phyloP scores from a whole-genome alignment of 2,888 invertebrate genomes.

The Eupithecia tripunctaria region DNA sequence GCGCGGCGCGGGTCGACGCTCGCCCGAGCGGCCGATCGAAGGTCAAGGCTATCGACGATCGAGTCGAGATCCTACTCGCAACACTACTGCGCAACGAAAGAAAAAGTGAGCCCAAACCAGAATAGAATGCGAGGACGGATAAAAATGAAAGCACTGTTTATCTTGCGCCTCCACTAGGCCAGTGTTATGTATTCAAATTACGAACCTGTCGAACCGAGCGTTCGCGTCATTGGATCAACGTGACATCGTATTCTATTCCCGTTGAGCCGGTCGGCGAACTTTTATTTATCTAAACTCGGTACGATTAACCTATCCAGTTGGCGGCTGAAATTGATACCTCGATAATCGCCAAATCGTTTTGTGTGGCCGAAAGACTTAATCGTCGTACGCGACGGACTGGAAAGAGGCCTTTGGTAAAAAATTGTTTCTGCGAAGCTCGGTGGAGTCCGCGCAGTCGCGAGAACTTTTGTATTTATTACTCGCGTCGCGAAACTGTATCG shows the following conservation, averaged over 20 bases:
- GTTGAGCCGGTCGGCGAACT: slow-evolving; percentile 65
- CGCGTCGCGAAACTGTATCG: slow-evolving; percentile 61
- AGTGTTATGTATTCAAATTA: slow-evolving; percentile 46
- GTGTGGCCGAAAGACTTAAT: slow-evolving; percentile 56
- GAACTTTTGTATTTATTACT: slow-evolving; percentile 53
- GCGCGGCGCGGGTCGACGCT: slow-evolving; percentile 72
- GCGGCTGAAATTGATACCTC: slow-evolving; percentile 49
- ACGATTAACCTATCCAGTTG: slow-evolving; percentile 55
- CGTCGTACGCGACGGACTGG: slow-evolving; percentile 59
- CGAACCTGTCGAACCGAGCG: slow-evolving; percentile 36
- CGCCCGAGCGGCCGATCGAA: slow-evolving; percentile 80
- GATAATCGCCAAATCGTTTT: slow-evolving; percentile 54
- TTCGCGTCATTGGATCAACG: slow-evolving; percentile 39
- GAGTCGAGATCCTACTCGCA: slow-evolving; percentile 68
- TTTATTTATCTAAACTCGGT: slow-evolving; percentile 49
- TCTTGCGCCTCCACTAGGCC: slow-evolving; percentile 53
- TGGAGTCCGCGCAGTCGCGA: slow-evolving; percentile 42
- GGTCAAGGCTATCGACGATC: slow-evolving; percentile 78
- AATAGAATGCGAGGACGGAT: slow-evolving; percentile 81
- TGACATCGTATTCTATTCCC: slow-evolving; percentile 50
- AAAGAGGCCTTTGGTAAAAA: slow-evolving; percentile 60
- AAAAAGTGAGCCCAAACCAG: slow-evolving; percentile 84
- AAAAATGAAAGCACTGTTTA: slow-evolving; percentile 81
- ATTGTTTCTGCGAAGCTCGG: slow-evolving; percentile 61
- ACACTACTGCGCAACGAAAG: slow-evolving; percentile 69